Conservation (phyloP, 92 coral and sea anemone genomes). For the Palythoa caribaeorum region DNA sequence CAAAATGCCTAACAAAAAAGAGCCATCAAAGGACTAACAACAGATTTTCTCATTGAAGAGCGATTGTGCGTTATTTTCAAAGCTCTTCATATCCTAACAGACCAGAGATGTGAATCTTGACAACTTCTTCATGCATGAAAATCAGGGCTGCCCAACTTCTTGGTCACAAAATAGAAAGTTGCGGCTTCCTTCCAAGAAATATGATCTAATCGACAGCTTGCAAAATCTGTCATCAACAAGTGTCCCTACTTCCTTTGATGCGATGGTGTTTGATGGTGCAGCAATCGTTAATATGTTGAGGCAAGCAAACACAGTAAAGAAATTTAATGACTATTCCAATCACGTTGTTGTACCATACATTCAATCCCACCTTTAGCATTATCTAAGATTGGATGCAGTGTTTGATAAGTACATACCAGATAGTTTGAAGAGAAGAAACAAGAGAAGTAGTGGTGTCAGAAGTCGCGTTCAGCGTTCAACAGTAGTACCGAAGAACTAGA, state of each 20-base stretch:
- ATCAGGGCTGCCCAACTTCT: not conserved
- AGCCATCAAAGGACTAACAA: constrained; percentile 62
- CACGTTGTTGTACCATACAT: constrained; percentile 62
- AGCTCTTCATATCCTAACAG: constrained; percentile 49
- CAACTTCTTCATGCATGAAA: constrained; percentile 10
- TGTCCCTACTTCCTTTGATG: too few species aligned
- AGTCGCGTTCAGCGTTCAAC: constrained; percentile 59
- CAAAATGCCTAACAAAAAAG: constrained; percentile 38
- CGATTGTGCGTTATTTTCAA: constrained; percentile 61
- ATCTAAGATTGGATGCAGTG: constrained; percentile 50
- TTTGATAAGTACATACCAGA: constrained; percentile 51
- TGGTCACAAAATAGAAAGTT: constrained; percentile 60
- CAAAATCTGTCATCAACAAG: constrained; percentile 30
- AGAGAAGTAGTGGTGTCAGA: constrained; percentile 55
- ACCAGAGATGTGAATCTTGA: constrained; percentile 1
- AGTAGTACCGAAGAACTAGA: constrained; percentile 39
- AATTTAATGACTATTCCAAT: constrained; percentile 56
- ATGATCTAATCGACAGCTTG: constrained; percentile 58
- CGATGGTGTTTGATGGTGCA: constrained; percentile 62
- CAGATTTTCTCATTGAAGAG: constrained; percentile 60
- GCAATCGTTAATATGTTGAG: constrained; percentile 60
- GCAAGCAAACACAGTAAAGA: constrained; percentile 54
- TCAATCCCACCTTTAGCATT: constrained; percentile 54
- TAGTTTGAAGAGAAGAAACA: constrained; percentile 58
- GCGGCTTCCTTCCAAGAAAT: constrained; percentile 55